Evolutionary conservation across 2,797 vertebrate genomes (phyloP), one percentile per base, ranked within the genome.

Genomic region (Gymnodraco acuticeps): DNA sequence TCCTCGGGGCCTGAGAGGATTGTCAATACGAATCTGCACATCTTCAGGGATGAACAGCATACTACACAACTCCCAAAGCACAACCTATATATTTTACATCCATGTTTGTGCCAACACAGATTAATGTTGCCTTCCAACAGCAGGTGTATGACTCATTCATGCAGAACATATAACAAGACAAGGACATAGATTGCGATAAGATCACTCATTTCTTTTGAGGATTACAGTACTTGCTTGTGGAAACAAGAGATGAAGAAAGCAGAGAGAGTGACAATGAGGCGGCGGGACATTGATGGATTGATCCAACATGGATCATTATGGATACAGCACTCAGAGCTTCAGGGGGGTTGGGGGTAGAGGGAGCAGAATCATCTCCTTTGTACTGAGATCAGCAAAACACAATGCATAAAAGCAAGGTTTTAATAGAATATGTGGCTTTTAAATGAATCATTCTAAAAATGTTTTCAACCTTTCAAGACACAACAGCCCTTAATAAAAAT

Each of bases 121-220:
- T 71, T 67, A 50, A 67, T 64, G 59, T 55, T 81, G 52, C 43
- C 69, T 85, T 78, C 76, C 45, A 75, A 71, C 52, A 74, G 70
- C 73, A 83, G 83, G 73, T 87, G 46, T 60, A 73, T 89, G 86
- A 90, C 45, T 91, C 80, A 85, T 80, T 80, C 50, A 67, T 81
- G 78, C 72, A 83, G 81, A 85, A 64, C 50, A 73, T 53, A 64
- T 54, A 52, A 72, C 48, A 48, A 47, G 41, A 68, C 33, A 63
- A 67, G 62, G n/a, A 8, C 78, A 75, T 11, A 31, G 53, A 69
- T 41, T 27, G 27, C 19, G 48, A 38, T 31, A 48, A 64, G 33
- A 78, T 42, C 62, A 33, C 38, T 51, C 33, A 4, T 31, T 54
- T 20, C 53, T 64, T 27, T 70, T 56, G 9, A 58, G 50, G 23